Evolutionary conservation across 2,888 invertebrate species (phyloP).

Genomic region (Syrista parreyssii): DNA sequence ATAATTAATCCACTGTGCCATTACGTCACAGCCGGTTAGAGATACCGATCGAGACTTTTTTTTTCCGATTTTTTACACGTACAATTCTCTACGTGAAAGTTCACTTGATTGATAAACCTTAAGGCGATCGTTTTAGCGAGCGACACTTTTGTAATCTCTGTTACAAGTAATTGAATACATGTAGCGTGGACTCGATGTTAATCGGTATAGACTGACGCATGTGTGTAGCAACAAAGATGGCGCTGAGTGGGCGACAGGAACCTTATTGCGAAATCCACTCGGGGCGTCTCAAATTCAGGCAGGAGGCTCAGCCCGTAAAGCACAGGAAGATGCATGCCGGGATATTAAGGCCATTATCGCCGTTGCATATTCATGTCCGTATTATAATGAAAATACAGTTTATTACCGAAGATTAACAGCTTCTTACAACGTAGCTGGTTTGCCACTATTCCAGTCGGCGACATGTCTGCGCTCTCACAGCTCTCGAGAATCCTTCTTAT

Average conservation of each 20-base stretch:
- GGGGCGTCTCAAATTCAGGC: conserved; percentile 63
- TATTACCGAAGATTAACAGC: conserved; percentile 67
- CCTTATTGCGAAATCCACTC: conserved; percentile 58
- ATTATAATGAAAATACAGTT: conserved; percentile 67
- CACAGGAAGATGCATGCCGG: conserved; percentile 65
- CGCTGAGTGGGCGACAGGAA: conserved; percentile 36
- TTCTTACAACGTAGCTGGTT: conserved; percentile 62
- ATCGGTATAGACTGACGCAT: background rate
- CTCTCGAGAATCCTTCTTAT: background rate
- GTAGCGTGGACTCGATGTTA: background rate
- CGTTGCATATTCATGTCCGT: conserved; percentile 67
- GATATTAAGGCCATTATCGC: conserved; percentile 67
- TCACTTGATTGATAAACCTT: conserved; percentile 4
- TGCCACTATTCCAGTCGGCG: conserved; percentile 30
- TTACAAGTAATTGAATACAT: background rate
- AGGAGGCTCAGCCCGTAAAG: conserved; percentile 65
- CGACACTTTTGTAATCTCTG: background rate
- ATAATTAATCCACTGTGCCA: background rate
- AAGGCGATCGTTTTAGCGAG: background rate
- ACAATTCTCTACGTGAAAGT: background rate
- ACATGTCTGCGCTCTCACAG: background rate
- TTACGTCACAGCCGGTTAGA: background rate
- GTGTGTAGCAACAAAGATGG: background rate
- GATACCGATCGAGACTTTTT: background rate
- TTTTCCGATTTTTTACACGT: background rate